These are phyloP conservation scores for Lysiphlebus fabarum DNA, from an alignment of 1,140 invertebrate species.

Conservation along the genomic window DNA sequence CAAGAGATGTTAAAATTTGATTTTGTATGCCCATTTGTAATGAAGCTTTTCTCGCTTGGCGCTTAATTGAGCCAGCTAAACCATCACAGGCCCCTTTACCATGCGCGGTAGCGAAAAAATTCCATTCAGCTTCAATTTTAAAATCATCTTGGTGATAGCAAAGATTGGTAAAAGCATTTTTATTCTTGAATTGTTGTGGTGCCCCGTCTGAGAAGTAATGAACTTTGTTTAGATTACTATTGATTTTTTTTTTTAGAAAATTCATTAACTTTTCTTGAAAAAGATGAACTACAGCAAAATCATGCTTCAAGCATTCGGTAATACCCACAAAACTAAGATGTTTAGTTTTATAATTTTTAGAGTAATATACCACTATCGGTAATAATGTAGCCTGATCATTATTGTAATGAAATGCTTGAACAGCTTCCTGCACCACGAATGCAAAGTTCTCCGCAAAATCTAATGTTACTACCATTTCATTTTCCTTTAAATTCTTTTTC, in stretches of 20 bases:
- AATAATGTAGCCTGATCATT: slow-evolving; percentile 12
- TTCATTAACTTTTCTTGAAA: slow-evolving; percentile 3
- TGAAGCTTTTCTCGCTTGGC: slow-evolving; percentile 26
- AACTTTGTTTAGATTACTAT: slow-evolving; percentile 8
- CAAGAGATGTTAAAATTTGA: slow-evolving; percentile 4
- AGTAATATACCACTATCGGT: slow-evolving; percentile 1
- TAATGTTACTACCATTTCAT: slow-evolving; percentile 1
- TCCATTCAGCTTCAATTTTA: slow-evolving; percentile 8
- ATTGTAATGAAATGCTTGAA: slow-evolving; percentile 1
- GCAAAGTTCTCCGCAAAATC: slow-evolving; percentile 12
- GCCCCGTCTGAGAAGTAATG: slow-evolving; percentile 8
- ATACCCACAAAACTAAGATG: slow-evolving; percentile 4
- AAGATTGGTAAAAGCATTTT: slow-evolving; percentile 5
- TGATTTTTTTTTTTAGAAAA: slow-evolving; percentile 9
- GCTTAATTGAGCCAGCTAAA: slow-evolving; percentile 21
- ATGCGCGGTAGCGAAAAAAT: slow-evolving; percentile 11
- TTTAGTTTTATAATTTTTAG: neutral
- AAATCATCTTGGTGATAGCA: neutral
- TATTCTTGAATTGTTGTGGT: slow-evolving; percentile 6
- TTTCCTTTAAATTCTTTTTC: slow-evolving; percentile 3
- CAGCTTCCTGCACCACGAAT: slow-evolving; percentile 1
- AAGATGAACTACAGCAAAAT: neutral
- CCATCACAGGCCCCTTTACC: slow-evolving; percentile 7
- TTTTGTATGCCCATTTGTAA: slow-evolving; percentile 21
- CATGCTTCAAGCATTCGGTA: neutral